Evolutionary conservation across 2,888 invertebrate species (phyloP).

Genomic region (Imbricaverruca yamaguchii): DNA sequence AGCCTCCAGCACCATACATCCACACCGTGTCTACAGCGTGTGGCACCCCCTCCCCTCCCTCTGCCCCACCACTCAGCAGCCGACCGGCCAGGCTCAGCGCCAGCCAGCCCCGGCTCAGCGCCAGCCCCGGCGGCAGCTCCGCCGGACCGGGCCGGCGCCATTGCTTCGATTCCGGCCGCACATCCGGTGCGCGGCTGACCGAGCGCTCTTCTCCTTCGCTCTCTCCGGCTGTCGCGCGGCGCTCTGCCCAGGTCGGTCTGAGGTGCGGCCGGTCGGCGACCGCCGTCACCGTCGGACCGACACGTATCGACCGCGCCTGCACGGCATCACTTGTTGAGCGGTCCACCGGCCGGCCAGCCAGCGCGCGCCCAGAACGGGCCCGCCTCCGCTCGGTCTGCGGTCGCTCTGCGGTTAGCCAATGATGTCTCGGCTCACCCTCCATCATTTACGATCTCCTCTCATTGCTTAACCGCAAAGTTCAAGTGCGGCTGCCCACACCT

Average conservation of each 20-base stretch:
- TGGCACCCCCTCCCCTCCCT: no score
- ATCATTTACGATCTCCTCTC: conserved; percentile 23
- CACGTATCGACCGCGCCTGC: background rate
- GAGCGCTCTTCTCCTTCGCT: background rate
- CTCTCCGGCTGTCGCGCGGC: background rate
- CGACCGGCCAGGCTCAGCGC: no score
- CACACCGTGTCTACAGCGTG: no score
- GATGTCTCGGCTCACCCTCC: background rate
- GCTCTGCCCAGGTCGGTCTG: background rate
- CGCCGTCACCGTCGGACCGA: background rate
- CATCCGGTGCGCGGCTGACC: background rate
- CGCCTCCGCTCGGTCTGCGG: conserved; percentile 1
- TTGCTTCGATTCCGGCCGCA: background rate
- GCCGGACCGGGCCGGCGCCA: no score
- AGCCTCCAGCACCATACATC: no score
- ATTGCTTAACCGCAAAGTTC: conserved; percentile 24
- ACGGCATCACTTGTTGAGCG: conserved; percentile 10
- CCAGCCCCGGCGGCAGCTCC: no score
- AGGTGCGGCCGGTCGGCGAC: background rate
- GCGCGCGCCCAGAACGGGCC: background rate
- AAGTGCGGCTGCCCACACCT: conserved; percentile 18
- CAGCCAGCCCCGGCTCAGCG: no score
- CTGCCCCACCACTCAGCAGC: no score
- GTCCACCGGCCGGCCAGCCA: background rate
- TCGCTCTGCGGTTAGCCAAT: conserved; percentile 24